Base-by-base conservation (phyloP, 2,797 vertebrate genomes). In the Remorina albescens region DNA sequence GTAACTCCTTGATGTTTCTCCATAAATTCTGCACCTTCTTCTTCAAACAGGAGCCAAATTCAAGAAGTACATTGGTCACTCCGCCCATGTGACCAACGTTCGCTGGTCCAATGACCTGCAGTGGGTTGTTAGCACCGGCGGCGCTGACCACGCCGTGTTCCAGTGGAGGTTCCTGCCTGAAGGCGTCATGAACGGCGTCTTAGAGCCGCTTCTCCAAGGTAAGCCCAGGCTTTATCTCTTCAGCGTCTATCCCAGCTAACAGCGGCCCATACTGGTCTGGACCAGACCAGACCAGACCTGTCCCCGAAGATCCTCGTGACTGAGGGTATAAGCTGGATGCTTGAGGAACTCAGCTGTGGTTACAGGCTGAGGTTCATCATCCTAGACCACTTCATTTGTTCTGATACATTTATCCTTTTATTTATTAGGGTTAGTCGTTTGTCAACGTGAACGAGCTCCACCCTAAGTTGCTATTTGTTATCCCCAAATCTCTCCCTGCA, bases 121-220 rank as follows among this genome's bases (percentile, higher is more conserved):
- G 86, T 99, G 98, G 98, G 95, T 97, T 7, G 44, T 99, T 72
- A 98, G 96, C 90, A 98, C 96, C 0, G 98, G 98, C 0, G 98
- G 98, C 3, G 97, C 97, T 0, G 98, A 99, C 90, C 98, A 99
- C 65, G 96, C 97, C 0, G 94, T 99, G 49, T 99, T 99, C 89
- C 98, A 99, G 90, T 99, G 98, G 98, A 93, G 96, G 51, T 99
- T 99, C 84, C 93, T 99, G 71, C 97, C 97, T 0, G 98, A 98
- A 84, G 96, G 96, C 1, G 90, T 97, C 67, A 96, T 96, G 93
- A 97, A 96, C 8, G 96, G 96, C 0, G 88, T 95, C 25, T 80
- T 96, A 80, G 97, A 98, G 91, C 94, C 95, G 0, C 90, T 95
- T 58, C 91, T 96, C 0, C 96, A 96, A 93, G 98, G 97, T 98